Evolutionary conservation across 2,113 vertebrate species (phyloP).

Genomic region (Proterorhinus semilunaris): DNA sequence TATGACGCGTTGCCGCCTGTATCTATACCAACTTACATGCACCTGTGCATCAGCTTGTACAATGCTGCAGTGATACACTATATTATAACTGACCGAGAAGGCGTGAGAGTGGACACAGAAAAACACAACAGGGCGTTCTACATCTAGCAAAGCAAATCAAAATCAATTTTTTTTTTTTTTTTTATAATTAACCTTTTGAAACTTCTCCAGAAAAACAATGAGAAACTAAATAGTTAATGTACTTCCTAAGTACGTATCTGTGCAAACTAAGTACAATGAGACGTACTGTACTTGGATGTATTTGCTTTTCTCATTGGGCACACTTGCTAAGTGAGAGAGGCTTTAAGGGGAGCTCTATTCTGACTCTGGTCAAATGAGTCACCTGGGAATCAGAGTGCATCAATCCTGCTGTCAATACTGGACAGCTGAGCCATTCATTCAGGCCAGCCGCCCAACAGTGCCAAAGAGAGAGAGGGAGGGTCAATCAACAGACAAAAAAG

Average conservation of each 20-base stretch:
- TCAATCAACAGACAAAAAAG: not conserved
- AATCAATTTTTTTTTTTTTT: no score
- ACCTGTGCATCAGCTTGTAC: no score
- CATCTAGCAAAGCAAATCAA: no score
- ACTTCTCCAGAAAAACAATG: no score
- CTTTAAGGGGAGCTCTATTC: constrained; percentile 39
- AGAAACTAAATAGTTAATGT: no score
- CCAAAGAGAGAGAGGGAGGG: constrained; percentile 17
- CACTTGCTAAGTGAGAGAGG: constrained; percentile 23
- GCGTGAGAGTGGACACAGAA: no score
- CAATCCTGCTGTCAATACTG: constrained; percentile 50
- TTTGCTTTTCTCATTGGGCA: not conserved
- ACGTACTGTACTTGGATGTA: not conserved
- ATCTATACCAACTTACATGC: no score
- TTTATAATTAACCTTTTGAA: no score
- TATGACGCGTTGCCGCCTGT: no score
- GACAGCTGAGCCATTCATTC: constrained; percentile 56
- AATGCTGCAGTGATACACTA: no score
- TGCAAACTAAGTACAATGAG: not conserved
- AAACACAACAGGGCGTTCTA: no score
- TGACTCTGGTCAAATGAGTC: constrained; percentile 61
- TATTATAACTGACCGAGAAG: no score
- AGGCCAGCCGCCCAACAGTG: constrained; percentile 12
- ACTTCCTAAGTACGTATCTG: not conserved
- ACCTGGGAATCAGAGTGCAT: constrained; percentile 59